Conservation (phyloP, 2,113 vertebrate species). For the Oryzias celebensis region DNA sequence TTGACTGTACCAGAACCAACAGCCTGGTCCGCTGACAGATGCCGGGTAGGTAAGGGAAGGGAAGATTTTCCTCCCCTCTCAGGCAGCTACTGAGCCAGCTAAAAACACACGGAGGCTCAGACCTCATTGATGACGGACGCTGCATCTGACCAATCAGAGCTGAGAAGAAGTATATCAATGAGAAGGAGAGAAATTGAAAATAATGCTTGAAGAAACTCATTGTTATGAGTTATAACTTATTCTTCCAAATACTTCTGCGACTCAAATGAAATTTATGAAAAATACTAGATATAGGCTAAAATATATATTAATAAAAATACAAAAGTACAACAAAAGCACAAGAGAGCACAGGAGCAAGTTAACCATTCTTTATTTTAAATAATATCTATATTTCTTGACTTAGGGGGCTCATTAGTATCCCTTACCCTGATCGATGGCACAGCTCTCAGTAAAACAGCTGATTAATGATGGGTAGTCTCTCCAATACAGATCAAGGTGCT, state of each 20-base stretch:
- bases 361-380: not conserved
- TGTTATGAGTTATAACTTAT: too few species aligned
- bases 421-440: slow-evolving; percentile 87
- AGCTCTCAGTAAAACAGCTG: slow-evolving; percentile 83
- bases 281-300: not conserved
- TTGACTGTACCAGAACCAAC: slow-evolving; percentile 84
- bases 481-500: slow-evolving; percentile 93
- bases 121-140: slow-evolving; percentile 83
- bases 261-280: too few species aligned
- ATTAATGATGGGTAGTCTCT: slow-evolving; percentile 91
- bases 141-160: slow-evolving; percentile 89
- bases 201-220: not conserved
- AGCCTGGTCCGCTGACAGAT: slow-evolving; percentile 93
- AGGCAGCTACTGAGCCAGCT: slow-evolving; percentile 91
- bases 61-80: slow-evolving; percentile 79
- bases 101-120: slow-evolving; percentile 89
- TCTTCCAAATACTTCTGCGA: too few species aligned
- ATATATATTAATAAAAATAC: not conserved
- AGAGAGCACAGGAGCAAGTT: too few species aligned
- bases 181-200: not conserved
- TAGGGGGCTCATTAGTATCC: not conserved
- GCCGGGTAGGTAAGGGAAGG: slow-evolving; percentile 89
- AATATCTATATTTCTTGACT: too few species aligned
- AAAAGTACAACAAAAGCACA: too few species aligned
- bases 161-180: slow-evolving; percentile 39